Percentiles rank a stretch among this genome's conserved stretches.
Evolutionary conservation across 2,888 invertebrate species (phyloP).

Genomic region (Nemotelus pantherinus): DNA sequence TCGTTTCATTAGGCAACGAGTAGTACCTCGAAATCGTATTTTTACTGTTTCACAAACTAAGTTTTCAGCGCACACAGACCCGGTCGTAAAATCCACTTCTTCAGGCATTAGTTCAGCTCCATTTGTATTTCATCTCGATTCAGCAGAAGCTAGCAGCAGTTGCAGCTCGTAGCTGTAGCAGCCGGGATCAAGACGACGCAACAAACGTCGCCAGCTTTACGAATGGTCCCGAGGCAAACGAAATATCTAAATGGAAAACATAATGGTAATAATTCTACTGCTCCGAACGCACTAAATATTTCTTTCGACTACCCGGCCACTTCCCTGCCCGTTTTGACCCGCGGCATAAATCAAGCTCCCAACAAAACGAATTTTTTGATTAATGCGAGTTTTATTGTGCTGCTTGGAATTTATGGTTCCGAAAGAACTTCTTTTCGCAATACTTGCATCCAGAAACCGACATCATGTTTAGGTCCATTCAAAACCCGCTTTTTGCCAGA

Average conservation of each 20-base stretch:
- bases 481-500: slow-evolving; percentile 12
- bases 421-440: slow-evolving; percentile 18
- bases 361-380: slow-evolving; percentile 49
- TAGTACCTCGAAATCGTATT: background rate
- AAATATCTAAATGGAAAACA: slow-evolving; percentile 7
- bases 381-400: slow-evolving; percentile 49
- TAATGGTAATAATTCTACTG: slow-evolving; percentile 36
- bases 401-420: slow-evolving; percentile 45
- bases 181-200: no score
- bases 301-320: background rate
- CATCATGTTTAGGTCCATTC: slow-evolving; percentile 21
- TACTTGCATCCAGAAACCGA: slow-evolving; percentile 22
- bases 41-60: slow-evolving; percentile 30
- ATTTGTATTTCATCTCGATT: slow-evolving; percentile 27
- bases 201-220: background rate
- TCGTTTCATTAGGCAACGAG: background rate
- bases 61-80: slow-evolving; percentile 12
- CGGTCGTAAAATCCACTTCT: slow-evolving; percentile 26
- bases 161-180: no score
- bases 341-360: slow-evolving; percentile 45
- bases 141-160: background rate
- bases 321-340: background rate
- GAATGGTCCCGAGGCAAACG: background rate
- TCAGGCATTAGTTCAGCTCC: slow-evolving; percentile 29
- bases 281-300: slow-evolving; percentile 2